phyloP scores from a whole-genome alignment of 2,797 vertebrate genomes.

The Lycodopsis pacificus region DNA sequence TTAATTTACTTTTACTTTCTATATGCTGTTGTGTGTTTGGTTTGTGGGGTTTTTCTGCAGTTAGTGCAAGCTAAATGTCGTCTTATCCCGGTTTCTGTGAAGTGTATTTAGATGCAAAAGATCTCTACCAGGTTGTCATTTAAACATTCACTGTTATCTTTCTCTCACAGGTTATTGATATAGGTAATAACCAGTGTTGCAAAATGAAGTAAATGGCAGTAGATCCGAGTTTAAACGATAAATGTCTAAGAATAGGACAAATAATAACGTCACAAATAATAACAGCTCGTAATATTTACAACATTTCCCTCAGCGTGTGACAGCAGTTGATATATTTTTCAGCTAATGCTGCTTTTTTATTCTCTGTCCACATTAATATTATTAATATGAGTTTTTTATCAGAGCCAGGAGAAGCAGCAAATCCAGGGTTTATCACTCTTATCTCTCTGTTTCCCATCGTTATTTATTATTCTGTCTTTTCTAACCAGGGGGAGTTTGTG shows the following conservation, averaged over 20 bases:
- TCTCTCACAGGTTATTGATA: background rate
- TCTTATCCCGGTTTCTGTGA: background rate
- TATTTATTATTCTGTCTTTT: slow-evolving; percentile 12
- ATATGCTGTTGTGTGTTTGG: background rate
- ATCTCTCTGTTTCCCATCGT: background rate
- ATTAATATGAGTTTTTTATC: background rate
- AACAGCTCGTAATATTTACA: background rate
- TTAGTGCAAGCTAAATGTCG: background rate
- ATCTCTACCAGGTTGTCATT: slow-evolving; percentile 4
- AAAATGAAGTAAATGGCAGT: background rate
- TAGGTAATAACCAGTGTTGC: background rate
- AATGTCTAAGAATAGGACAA: background rate
- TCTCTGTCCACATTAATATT: slow-evolving; percentile 5
- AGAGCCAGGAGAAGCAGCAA: background rate
- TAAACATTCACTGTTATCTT: background rate
- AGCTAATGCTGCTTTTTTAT: background rate
- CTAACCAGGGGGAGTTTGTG: slow-evolving; percentile 1
- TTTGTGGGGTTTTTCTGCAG: no score
- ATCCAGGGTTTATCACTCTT: background rate
- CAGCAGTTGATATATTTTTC: background rate
- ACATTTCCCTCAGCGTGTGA: background rate
- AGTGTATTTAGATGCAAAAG: background rate
- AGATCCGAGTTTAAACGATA: background rate
- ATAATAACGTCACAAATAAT: background rate
- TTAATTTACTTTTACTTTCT: background rate